Base-by-base conservation (phyloP, 2,888 invertebrate species). In the Trissolcus japonicus region DNA sequence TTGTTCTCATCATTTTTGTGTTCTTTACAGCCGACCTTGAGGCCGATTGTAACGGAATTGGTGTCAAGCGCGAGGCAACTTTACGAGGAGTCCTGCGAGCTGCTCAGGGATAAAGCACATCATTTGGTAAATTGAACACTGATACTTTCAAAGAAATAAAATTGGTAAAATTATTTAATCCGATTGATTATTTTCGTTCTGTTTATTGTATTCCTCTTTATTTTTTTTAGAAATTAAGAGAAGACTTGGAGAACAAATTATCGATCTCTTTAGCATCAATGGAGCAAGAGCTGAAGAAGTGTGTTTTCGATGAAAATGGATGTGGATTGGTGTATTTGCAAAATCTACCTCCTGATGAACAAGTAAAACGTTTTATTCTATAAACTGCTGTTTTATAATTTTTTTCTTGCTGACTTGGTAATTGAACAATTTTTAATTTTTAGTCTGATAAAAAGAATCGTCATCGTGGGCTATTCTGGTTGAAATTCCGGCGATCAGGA, bases 21-120 rank as follows among this genome's bases (percentile, higher is more conserved):
- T 41, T 35, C 29, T 69, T 83, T 86, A 66, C 85, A 92, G 89
- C 93, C 94, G 19, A 93, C 92, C 75, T 90, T 95, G 76, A 90
- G 97, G 55, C 91, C 93, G 17, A 92, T 95, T 81, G 92, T 97
- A 50, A 95, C 95, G 0, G 94, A 95, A 78, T 89, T 96, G 84
- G 94, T 95, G 6, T 90, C 91, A 56, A 91, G 91, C 78, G 91
- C 93, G 0, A 91, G 92, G 56, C 92, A 93, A 78, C 89, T 95
- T 6, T 93, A 94, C 80, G 94, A 94, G 85, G 94, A 95, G 83
- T 93, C 94, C n/a, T 93, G 93, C 82, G 91, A 91, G 76, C 89
- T 94, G 79, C 89, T 95, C 35, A 91, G 94, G 59, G 94, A 94
- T 80, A 93, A 94, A 83, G 92, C 92, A 0, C 91, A 93, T 41